Evolutionary conservation across 2,888 invertebrate genomes (phyloP).

Genomic region (Halocaridina rubra): DNA sequence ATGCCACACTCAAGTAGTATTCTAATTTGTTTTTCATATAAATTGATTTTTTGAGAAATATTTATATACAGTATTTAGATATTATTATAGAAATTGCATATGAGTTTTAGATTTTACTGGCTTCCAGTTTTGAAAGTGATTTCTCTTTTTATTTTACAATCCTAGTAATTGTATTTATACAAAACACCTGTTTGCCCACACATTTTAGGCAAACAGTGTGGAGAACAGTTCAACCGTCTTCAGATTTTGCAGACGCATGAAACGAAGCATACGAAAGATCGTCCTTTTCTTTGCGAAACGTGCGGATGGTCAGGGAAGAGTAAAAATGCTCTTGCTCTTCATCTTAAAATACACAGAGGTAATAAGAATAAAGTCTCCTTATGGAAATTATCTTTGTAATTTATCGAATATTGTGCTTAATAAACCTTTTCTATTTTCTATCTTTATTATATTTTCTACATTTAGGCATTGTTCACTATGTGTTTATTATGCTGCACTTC

Average conservation of each 20-base stretch:
- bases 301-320: slow-evolving; percentile 78
- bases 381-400: not conserved
- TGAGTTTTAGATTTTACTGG: too few species aligned
- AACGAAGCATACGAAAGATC: slow-evolving; percentile 44
- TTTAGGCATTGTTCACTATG: too few species aligned
- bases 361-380: slow-evolving; percentile 10
- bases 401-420: too few species aligned
- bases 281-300: slow-evolving; percentile 72
- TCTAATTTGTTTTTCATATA: too few species aligned
- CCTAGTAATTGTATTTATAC: not conserved
- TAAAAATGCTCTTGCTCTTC: slow-evolving; percentile 76
- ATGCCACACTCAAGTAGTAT: too few species aligned
- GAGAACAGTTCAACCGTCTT: slow-evolving; percentile 26
- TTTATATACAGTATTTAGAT: too few species aligned
- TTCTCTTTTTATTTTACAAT: not conserved
- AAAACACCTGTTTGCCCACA: not conserved
- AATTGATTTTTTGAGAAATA: too few species aligned
- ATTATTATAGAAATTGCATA: too few species aligned
- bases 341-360: slow-evolving; percentile 76
- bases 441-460: not conserved
- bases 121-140: too few species aligned
- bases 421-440: not conserved
- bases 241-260: slow-evolving; percentile 32
- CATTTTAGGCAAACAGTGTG: slow-evolving; percentile 43
- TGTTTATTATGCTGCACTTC: too few species aligned